Evolutionary conservation across 2,888 invertebrate species (phyloP).

Genomic region (Ypsolopha scabrella): DNA sequence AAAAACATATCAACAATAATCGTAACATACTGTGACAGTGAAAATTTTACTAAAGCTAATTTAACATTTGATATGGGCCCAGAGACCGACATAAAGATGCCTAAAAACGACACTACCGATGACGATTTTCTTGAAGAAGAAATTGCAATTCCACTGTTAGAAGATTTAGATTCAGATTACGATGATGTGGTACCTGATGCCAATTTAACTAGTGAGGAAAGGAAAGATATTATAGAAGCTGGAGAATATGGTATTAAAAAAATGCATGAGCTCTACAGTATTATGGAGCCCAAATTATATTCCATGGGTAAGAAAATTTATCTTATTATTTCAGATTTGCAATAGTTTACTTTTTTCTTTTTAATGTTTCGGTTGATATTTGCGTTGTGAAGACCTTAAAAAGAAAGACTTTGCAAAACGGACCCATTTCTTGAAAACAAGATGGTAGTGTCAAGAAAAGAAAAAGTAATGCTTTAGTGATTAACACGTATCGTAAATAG

Average conservation of each 20-base stretch:
- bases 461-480: no score
- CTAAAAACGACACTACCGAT: constrained; percentile 11
- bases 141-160: background rate
- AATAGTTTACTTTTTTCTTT: no score
- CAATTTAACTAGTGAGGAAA: constrained; percentile 32
- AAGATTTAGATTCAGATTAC: constrained; percentile 5
- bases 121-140: constrained; percentile 16
- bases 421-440: no score
- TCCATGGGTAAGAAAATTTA: constrained; percentile 70
- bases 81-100: constrained; percentile 18
- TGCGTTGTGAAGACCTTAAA: no score
- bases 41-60: constrained; percentile 32
- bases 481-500: no score
- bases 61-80: constrained; percentile 15
- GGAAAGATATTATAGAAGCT: constrained; percentile 73
- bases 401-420: no score
- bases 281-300: constrained; percentile 77
- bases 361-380: no score
- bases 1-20: constrained; percentile 57
- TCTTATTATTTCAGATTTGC: background rate
- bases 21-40: constrained; percentile 55
- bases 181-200: constrained; percentile 14
- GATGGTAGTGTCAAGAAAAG: no score
- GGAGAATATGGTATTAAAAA: constrained; percentile 75
- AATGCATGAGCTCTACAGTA: constrained; percentile 74